Evolutionary conservation across 2,888 invertebrate genomes (phyloP).

Genomic region (Baronia brevicornis): DNA sequence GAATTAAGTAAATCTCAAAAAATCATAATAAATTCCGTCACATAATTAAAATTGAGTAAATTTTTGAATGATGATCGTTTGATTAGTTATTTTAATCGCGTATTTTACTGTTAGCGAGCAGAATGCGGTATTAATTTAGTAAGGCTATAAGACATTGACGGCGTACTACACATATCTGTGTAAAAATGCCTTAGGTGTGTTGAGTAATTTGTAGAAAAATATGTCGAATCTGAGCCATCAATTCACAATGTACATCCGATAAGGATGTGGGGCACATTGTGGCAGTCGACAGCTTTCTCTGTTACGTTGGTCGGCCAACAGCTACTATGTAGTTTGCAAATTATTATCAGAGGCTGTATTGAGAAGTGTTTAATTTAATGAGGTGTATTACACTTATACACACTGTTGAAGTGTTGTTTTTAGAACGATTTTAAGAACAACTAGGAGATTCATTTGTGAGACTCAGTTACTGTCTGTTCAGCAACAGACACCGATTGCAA

Average conservation of each 20-base stretch:
- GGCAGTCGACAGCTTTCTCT: constrained; percentile 4
- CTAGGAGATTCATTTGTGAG: too few species aligned
- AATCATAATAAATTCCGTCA: constrained; percentile 59
- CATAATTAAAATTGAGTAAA: constrained; percentile 65
- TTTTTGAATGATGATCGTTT: constrained; percentile 63
- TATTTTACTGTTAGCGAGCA: constrained; percentile 61
- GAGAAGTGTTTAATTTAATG: too few species aligned
- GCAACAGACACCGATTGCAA: too few species aligned
- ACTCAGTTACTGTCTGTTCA: too few species aligned
- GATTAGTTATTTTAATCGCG: constrained; percentile 65
- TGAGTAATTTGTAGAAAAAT: constrained; percentile 54
- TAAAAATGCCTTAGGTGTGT: too few species aligned
- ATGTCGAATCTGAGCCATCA: constrained; percentile 42
- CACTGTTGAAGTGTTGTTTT: too few species aligned
- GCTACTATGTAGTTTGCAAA: too few species aligned
- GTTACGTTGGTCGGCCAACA: background rate
- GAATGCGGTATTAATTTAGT: constrained; percentile 58
- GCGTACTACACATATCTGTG: constrained; percentile 32
- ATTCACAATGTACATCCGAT: constrained; percentile 1
- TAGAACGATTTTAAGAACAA: too few species aligned
- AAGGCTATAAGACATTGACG: constrained; percentile 40
- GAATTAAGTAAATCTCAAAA: too few species aligned
- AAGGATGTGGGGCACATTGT: constrained; percentile 3
- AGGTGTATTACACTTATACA: too few species aligned
- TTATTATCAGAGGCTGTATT: too few species aligned